Evolutionary conservation across 1,140 invertebrate species (phyloP), one percentile per base, ranked within the genome.

Genomic region (Ips typographus): DNA sequence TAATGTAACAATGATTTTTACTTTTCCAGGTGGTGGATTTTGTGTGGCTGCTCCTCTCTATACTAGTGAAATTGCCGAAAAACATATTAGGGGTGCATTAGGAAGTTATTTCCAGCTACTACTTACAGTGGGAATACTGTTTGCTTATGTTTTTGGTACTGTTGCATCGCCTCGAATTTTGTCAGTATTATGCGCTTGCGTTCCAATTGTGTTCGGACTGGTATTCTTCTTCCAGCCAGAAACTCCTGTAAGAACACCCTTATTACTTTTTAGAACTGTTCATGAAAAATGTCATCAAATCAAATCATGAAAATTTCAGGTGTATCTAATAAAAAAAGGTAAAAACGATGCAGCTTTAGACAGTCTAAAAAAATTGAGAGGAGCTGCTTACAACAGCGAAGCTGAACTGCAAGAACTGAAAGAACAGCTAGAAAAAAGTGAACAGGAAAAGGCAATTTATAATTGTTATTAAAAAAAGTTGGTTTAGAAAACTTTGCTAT

Each of bases 171-270:
- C 83, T 77, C 74, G 77, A 41, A 70, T 71, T n/a, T 73, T 89
- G 6, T 86, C 88, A 0, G 74, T 88, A 1, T 74, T 87, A 40
- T 88, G 87, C 38, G 84, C 82, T 0, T 65, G 85, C 1, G 74
- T 90, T 5, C 88, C 90, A 0, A 5, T 89, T 0, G 70, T 91
- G 4, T 87, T 89, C 67, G 84, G 84, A 8, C 65, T 77, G 0
- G 73, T 84, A 1, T 87, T 90, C 78, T 77, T 87, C n/a, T 85
- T 88, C 47, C 85, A 90, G 81, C 91, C 91, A 0, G 91, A 93
- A 79, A 88, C 89, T 1, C 91, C 86, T 0, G 78, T 71, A 65
- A 70, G 68, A 49, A 22, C 44, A 22, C 22, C 22, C 0, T 49
- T 2, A 38, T 37, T 55, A 37, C 52, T 2, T 22, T 22, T 22